These are phyloP conservation scores for Leucoma salicis DNA, from an alignment of 2,888 invertebrate species.

Conservation along the genomic window DNA sequence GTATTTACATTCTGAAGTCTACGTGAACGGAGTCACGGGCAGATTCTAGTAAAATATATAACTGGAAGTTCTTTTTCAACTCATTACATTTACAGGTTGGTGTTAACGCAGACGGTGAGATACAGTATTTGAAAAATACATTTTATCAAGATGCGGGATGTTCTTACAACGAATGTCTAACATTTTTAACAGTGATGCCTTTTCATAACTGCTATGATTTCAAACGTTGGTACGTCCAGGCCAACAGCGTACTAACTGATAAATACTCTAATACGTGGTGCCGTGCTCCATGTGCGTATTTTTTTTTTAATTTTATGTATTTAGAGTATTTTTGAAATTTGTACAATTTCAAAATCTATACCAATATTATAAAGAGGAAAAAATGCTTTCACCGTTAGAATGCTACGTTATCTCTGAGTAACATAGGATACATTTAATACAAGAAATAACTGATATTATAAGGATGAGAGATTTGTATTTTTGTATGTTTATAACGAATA, in stretches of 20 bases:
- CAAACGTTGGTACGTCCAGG: constrained; percentile 78
- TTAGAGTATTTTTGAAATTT: too few species aligned
- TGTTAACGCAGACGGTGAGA: constrained; percentile 82
- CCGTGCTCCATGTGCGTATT: constrained; percentile 78
- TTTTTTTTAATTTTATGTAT: neutral
- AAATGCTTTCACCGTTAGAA: too few species aligned
- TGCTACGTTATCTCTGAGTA: too few species aligned
- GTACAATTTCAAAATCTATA: too few species aligned
- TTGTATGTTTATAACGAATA: too few species aligned
- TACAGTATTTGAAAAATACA: constrained; percentile 81
- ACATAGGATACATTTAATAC: too few species aligned
- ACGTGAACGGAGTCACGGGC: too few species aligned
- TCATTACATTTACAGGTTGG: constrained; percentile 41
- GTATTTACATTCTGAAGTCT: neutral
- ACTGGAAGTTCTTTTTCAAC: too few species aligned
- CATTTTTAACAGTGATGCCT: constrained; percentile 7
- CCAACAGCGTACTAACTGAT: constrained; percentile 81
- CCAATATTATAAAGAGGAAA: too few species aligned
- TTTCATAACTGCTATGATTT: constrained; percentile 71
- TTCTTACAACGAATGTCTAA: constrained; percentile 62
- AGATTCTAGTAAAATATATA: too few species aligned
- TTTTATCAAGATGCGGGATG: constrained; percentile 76
- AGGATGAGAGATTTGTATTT: too few species aligned
- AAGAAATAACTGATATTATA: too few species aligned
- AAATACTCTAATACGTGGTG: constrained; percentile 85